Conservation (phyloP, 2,113 vertebrate species). For the Nanorana parkeri region DNA sequence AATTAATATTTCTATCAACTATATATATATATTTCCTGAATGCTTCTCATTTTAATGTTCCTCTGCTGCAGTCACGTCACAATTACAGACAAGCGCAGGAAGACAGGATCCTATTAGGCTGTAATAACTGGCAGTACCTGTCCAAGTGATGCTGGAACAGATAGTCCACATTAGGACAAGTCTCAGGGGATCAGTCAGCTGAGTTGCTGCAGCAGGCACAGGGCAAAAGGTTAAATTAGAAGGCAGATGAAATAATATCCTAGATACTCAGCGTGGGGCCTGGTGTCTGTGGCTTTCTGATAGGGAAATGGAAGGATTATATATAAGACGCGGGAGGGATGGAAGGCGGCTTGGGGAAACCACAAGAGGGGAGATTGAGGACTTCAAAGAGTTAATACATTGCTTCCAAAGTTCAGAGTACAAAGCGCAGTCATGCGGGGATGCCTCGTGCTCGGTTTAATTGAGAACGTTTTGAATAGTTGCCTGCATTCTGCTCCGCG, state of each 20-base stretch:
- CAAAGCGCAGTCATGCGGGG: constrained; percentile 16
- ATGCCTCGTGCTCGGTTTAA: background rate
- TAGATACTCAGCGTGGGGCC: constrained; percentile 28
- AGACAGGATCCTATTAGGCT: constrained; percentile 1
- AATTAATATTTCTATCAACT: constrained; percentile 2
- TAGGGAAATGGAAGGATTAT: constrained; percentile 40
- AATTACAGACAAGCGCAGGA: background rate
- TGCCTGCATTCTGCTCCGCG: background rate
- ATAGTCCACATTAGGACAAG: constrained; percentile 8
- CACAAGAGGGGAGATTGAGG: constrained; percentile 27
- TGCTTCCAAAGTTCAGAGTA: background rate
- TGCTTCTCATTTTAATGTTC: constrained; percentile 5
- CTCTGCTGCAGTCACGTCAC: constrained; percentile 1
- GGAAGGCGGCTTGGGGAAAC: constrained; percentile 16
- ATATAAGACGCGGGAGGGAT: constrained; percentile 14
- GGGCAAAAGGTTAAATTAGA: constrained; percentile 48
- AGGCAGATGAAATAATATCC: constrained; percentile 40
- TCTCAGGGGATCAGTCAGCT: constrained; percentile 3
- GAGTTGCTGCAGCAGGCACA: constrained; percentile 16
- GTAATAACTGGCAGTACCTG: background rate
- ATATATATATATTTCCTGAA: constrained; percentile 1
- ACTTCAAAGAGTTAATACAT: constrained; percentile 39
- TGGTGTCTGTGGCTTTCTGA: constrained; percentile 37
- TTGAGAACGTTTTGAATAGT: background rate
- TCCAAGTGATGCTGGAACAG: background rate